Percentiles rank a stretch among this genome's conserved stretches.
These are phyloP conservation scores for Goniozus legneri DNA, from an alignment of 1,140 invertebrate species.

Conservation along the genomic window DNA sequence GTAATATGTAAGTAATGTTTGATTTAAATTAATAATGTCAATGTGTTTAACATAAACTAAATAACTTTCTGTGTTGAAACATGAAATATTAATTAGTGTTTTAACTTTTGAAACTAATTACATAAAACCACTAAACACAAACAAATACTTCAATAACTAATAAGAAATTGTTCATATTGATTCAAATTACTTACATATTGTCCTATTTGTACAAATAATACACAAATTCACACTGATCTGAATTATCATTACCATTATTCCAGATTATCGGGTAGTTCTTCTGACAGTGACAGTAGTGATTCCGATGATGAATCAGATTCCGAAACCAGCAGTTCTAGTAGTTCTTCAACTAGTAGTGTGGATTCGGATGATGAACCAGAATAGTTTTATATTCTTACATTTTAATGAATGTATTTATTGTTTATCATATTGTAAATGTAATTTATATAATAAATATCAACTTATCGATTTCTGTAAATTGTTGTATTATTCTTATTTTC, in stretches of 20 bases:
- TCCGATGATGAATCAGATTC: slow-evolving; percentile 24
- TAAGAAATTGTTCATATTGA: too few species aligned
- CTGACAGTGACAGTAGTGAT: slow-evolving; percentile 23
- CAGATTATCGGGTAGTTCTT: slow-evolving; percentile 26
- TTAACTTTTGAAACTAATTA: too few species aligned
- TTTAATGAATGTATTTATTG: slow-evolving; percentile 1
- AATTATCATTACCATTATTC: too few species aligned
- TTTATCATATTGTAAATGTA: not conserved
- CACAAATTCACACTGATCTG: too few species aligned
- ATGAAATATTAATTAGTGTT: too few species aligned
- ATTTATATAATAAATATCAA: not conserved
- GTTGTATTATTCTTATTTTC: too few species aligned
- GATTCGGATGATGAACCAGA: slow-evolving; percentile 26
- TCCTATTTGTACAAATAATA: too few species aligned
- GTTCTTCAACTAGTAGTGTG: slow-evolving; percentile 19
- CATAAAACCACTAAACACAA: too few species aligned
- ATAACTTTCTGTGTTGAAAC: too few species aligned
- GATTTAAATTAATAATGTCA: not conserved
- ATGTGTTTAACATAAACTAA: too few species aligned
- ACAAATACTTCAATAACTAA: too few species aligned
- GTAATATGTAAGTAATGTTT: slow-evolving; percentile 22
- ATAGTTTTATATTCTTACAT: not conserved
- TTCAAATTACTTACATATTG: too few species aligned
- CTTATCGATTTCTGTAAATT: not conserved
- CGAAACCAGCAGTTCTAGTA: slow-evolving; percentile 14